A percentile compares a stretch with the other conserved stretches of the same genome.
phyloP scores from a whole-genome alignment of 2,797 vertebrate species.

The Halcyon smyrnensis region DNA sequence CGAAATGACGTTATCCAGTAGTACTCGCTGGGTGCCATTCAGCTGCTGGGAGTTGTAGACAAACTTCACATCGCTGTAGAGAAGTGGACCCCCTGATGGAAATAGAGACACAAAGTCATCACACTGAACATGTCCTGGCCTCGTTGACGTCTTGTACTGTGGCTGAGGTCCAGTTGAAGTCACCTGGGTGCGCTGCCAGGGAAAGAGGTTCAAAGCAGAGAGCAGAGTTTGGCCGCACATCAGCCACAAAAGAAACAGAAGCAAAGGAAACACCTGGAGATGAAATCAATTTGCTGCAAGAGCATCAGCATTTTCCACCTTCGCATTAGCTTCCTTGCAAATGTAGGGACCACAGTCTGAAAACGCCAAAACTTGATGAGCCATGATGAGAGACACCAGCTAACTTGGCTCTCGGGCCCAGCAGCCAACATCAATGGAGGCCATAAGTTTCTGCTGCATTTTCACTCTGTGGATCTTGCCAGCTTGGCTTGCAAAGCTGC shows the following conservation, averaged over 20 bases:
- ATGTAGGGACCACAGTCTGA: background rate
- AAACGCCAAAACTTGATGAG: background rate
- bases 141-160: rapidly evolving
- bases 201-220: background rate
- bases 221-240: background rate
- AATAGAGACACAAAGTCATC: background rate
- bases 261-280: background rate
- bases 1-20: constrained; percentile 91
- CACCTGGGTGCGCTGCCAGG: rapidly evolving
- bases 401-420: background rate
- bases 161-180: background rate
- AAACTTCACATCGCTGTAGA: constrained; percentile 86
- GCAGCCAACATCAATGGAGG: background rate
- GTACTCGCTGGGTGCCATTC: constrained; percentile 92
- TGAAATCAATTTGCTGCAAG: background rate
- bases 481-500: background rate
- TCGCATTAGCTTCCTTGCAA: background rate
- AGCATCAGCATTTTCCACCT: background rate
- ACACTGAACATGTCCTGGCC: background rate
- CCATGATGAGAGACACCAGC: background rate
- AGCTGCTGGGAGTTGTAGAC: constrained; percentile 89
- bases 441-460: background rate
- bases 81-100: constrained; percentile 87
- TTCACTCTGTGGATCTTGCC: background rate
- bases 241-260: background rate